Evolutionary conservation across 2,888 invertebrate species (phyloP), one percentile per base, ranked within the genome.

Genomic region (Palloptera scutellata): DNA sequence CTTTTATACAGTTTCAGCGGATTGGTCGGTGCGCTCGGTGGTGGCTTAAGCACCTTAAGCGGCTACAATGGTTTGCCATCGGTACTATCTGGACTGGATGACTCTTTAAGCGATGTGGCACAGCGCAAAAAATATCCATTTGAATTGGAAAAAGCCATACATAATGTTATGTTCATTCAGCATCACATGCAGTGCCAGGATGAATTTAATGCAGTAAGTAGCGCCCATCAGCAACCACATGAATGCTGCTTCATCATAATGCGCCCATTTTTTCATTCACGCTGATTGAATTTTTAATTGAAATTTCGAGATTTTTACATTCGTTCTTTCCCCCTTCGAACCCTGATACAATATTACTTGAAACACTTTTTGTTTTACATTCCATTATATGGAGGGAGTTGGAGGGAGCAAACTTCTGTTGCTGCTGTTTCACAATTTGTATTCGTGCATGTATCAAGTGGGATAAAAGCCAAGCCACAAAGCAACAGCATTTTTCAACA

Each of bases 161-260:
- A 95, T 82, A 96, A 96, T 83, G 95, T 96, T 62, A 95, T 95
- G 92, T 97, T 96, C 82, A 96, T 97, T 75, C 96, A 96, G 78
- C 95, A 96, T 82, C 96, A 96, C 80, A 95, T 96, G 85, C 93
- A 94, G 81, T 89, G 96, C n/a, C 94, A 95, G 84, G 96, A 96
- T 82, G 95, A 96, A 83, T 96, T 95, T 84, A 95, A 96, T 87
- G 95, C 95, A 86, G 96, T 96, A 86, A 88, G 90, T 84, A 64
- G 30, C 30, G 3, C 2, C 30, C 30, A 30, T 30, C 30, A 30
- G 30, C 30, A 30, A 15, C 51, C 15, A n/a, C n/a, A n/a, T n/a
- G n/a, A n/a, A n/a, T n/a, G n/a, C 10, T 54, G 19, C 20, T 15
- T n/a, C n/a, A n/a, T n/a, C 20, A 54, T 54, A n/a, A 15, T 53